phyloP scores from a whole-genome alignment of 1,140 invertebrate species.

The Macrosteles quadrilineatus region DNA sequence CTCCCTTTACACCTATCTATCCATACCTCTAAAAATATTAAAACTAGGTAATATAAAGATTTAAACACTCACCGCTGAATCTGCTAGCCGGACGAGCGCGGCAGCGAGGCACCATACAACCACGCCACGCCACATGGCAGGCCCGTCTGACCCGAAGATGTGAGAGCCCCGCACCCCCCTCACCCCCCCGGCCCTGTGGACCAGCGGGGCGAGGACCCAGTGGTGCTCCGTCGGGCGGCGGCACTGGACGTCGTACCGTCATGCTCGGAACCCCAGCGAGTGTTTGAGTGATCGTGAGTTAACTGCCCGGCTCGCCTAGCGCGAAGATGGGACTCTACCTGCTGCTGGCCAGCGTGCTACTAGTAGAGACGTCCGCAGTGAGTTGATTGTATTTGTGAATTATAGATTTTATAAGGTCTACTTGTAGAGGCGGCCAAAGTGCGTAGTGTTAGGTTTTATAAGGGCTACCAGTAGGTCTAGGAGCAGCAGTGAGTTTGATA shows the following conservation, averaged over 20 bases:
- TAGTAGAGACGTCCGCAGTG: neutral
- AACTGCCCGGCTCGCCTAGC: no score
- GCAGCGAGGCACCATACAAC: neutral
- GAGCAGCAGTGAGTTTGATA: no score
- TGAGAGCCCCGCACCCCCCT: neutral
- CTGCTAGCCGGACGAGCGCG: neutral
- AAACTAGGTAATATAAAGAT: no score
- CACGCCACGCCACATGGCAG: slow-evolving; percentile 13
- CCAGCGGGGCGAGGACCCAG: neutral
- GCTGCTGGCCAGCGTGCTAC: no score
- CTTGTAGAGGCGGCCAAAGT: no score
- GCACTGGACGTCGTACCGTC: neutral
- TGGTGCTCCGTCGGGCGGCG: slow-evolving; percentile 26
- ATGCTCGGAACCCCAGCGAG: neutral
- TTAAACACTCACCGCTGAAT: neutral
- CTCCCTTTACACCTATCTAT: no score
- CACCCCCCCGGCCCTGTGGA: neutral
- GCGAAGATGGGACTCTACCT: no score
- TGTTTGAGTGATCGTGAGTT: neutral
- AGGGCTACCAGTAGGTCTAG: no score
- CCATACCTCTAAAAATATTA: no score
- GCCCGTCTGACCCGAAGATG: neutral
- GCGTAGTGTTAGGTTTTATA: no score
- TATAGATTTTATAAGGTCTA: no score
- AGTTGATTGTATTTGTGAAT: neutral